Evolutionary conservation across 1,140 invertebrate species (phyloP).

Genomic region (Papilio xuthus): DNA sequence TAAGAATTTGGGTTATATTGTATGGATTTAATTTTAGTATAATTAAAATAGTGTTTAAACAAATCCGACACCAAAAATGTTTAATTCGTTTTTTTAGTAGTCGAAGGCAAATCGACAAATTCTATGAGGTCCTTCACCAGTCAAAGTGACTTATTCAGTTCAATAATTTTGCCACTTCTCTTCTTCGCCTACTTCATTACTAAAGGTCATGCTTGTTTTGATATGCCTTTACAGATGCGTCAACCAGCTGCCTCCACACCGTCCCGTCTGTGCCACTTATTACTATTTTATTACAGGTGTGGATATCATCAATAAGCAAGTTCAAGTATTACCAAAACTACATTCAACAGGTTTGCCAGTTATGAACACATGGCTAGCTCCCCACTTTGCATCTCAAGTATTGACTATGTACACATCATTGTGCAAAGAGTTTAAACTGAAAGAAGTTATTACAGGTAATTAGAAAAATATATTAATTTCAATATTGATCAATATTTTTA

Average conservation of each 20-base stretch:
- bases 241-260: too few species aligned
- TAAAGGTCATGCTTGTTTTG: too few species aligned
- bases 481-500: constrained; percentile 29
- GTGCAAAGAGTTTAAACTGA: constrained; percentile 62
- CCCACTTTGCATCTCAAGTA: constrained; percentile 58
- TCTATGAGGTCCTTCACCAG: too few species aligned
- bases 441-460: constrained; percentile 67
- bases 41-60: background rate
- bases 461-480: background rate
- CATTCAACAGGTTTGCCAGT: constrained; percentile 59
- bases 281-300: constrained; percentile 57
- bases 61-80: too few species aligned
- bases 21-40: too few species aligned
- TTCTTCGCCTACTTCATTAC: too few species aligned
- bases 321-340: constrained; percentile 62
- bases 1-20: too few species aligned
- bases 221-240: too few species aligned
- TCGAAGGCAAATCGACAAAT: too few species aligned
- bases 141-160: too few species aligned
- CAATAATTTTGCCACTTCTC: too few species aligned
- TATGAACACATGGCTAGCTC: constrained; percentile 64
- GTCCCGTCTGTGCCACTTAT: constrained; percentile 32
- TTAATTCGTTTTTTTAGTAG: too few species aligned
- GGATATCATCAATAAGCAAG: constrained; percentile 59
- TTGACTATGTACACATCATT: constrained; percentile 50